Base-by-base conservation (phyloP, 2,113 vertebrate genomes). In the Kryptolebias marmoratus region DNA sequence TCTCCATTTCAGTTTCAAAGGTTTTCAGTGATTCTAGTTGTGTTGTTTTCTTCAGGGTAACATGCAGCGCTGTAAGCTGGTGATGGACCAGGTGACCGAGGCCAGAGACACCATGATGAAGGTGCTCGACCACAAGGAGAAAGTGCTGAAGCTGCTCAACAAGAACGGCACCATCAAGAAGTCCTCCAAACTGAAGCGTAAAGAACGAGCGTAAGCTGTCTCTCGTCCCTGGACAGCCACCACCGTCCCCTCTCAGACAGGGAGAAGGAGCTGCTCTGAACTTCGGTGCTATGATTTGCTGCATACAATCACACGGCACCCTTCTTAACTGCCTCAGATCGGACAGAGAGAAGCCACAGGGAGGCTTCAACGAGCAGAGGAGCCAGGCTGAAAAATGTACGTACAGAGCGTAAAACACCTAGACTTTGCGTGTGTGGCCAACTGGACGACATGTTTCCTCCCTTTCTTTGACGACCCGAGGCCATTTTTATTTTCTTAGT, bases 31-130 rank as follows among this genome's bases (percentile, higher is more conserved):
- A 14, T 48, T 49, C 16, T 52, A 36, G 49, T 32, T n/a, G 2
- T 18, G 11, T 49, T 42, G 3, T 22, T 68, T 16, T 80, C 60
- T 10, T 10, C 92, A 99, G 98, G 98, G 97, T 82, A 99, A 99
- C 77, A 98, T 98, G 96, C 98, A 98, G 92, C 96, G 97, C 86
- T 99, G 97, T 86, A 99, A 99, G 89, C 94, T 99, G n/a, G 97
- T 99, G 80, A 99, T 99, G 96, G 98, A 99, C 94, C 98, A 99
- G 93, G 98, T 99, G 89, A 96, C 93, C 0, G 98, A 99, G 87
- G 96, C 98, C 85, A 95, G 97, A 87, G 98, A 99, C 94, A 97
- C 97, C 88, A 99, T 99, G 98, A 95, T 99, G 87, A 98, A 99
- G 83, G 97, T 99, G 50, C 94, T 99, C 79, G 98, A 99, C 87